Base-by-base conservation (phyloP, 2,888 invertebrate species). In the Pteria penguin region DNA sequence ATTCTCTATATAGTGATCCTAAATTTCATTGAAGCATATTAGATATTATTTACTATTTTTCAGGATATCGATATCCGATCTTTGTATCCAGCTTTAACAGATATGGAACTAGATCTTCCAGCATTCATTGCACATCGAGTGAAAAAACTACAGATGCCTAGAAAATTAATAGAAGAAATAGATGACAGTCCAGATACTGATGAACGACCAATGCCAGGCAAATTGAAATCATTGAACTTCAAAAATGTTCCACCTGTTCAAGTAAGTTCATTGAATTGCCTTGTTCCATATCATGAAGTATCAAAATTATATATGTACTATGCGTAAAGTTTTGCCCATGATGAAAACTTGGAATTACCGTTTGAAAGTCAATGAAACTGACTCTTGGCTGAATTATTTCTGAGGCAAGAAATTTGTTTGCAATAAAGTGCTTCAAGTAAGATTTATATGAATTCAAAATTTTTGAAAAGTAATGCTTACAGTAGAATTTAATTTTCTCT, bases 41-140 rank as follows among this genome's bases (percentile, higher is more conserved):
- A 24, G 31, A n/a, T 24, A 45, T 29, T 8, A 31, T 63, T 45
- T 58, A 55, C 11, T 52, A 4, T 5, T 26, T 82, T 85, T 26
- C 79, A 89, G 89, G 73, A 86, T 66, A 75, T 89, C 54, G 84
- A 88, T 66, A 71, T 89, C 4, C 73, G 72, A 4, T 78, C 82
- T 8, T 62, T 85, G 76, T 89, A 86, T 72, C 90, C 90, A n/a
- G 87, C 85, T 77, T 78, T 92, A 58, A 92, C 95, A 63, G 94
- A 96, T 91, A 93, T 95, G 92, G 95, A 95, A 91, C 92, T 94
- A 60, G 94, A 94, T 83, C 92, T 96, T 81, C 95, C 95, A 75
- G 97, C 97, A 26, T 97, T 97, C 93, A 95, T 95, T 83, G 96
- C 96, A 69, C 96, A 97, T 92, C 94, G 97, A 89, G 94, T 96